Base-by-base conservation (phyloP, 2,113 vertebrate species). In the Gorilla gorilla region DNA sequence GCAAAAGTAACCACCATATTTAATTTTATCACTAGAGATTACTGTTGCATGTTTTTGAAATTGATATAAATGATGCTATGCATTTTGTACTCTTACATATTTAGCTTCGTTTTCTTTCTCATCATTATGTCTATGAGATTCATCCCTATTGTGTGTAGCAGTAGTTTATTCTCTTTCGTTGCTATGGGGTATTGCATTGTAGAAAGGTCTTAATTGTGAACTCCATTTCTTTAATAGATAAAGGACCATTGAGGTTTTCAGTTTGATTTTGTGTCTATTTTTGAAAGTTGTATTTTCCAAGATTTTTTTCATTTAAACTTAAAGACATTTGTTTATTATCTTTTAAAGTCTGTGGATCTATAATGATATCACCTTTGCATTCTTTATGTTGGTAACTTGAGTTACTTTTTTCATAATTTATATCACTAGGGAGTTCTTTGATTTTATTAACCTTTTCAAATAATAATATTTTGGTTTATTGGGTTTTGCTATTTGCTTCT, bases 141-240 rank as follows among this genome's bases (percentile, higher is more conserved):
- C 27, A n/a, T 17, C 78, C 27, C 11, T 25, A 4, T 3, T 35
- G 0, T 52, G 0, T n/a, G 3, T 20, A 70, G 2, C 8, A 84
- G n/a, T 22, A 38, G 59, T 52, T 76, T 30, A 5, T 59, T 76
- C 8, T 73, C 20, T 79, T 61, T 70, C 5, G 8, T 48, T 43
- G 3, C 27, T 45, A 1, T 66, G 6, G 45, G 11, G 3, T 52
- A 45, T 40, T 38, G 45, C 32, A 61, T 72, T 72, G 16, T 68
- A 68, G 6, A 79, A 18, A 4, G 9, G 17, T 38, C 43, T 88
- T 57, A 52, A 75, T 18, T 40, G 61, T 18, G n/a, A 20, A 55
- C 48, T 72, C 14, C 25, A 1, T 72, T 70, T 85, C 3, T 55
- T 68, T 92, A 81, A 75, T 25, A 43, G 6, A 64, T 64, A 30